These are phyloP conservation scores for Chrysolina americana DNA, from an alignment of 2,888 invertebrate genomes.

Conservation along the genomic window DNA sequence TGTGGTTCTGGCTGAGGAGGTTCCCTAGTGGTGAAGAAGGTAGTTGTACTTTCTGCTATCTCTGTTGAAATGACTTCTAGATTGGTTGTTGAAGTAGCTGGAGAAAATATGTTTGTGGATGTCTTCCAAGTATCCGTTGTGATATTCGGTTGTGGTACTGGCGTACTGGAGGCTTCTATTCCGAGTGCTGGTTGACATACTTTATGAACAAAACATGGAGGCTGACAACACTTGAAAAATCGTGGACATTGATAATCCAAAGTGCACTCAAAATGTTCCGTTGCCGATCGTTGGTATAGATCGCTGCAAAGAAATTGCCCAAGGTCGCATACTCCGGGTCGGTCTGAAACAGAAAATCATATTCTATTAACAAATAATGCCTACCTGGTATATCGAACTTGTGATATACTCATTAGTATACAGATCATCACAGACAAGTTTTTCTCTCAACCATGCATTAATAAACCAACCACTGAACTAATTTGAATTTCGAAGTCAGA, in stretches of 20 bases:
- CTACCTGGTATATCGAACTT: too few species aligned
- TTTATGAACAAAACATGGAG: slow-evolving; percentile 46
- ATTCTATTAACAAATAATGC: not conserved
- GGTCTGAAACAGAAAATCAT: slow-evolving; percentile 38
- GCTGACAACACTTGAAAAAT: slow-evolving; percentile 48
- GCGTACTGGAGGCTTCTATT: not conserved
- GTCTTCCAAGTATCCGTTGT: not conserved
- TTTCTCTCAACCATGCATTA: too few species aligned
- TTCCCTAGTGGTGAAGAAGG: not conserved
- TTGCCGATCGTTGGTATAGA: slow-evolving; percentile 33
- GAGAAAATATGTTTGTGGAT: not conserved
- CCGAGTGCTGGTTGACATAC: slow-evolving; percentile 42
- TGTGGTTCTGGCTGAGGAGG: not conserved
- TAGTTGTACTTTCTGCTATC: not conserved
- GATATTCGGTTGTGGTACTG: not conserved
- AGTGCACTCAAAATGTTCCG: slow-evolving; percentile 43
- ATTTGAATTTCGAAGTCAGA: too few species aligned
- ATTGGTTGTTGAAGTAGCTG: not conserved
- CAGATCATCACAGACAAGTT: too few species aligned
- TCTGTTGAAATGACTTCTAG: too few species aligned
- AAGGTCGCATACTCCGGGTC: slow-evolving; percentile 37
- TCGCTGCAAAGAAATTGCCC: slow-evolving; percentile 31
- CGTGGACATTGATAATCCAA: slow-evolving; percentile 48
- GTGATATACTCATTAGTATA: too few species aligned
- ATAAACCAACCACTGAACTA: too few species aligned